These are phyloP conservation scores for Phaetusa simplex DNA, from an alignment of 2,113 vertebrate species.

Conservation along the genomic window DNA sequence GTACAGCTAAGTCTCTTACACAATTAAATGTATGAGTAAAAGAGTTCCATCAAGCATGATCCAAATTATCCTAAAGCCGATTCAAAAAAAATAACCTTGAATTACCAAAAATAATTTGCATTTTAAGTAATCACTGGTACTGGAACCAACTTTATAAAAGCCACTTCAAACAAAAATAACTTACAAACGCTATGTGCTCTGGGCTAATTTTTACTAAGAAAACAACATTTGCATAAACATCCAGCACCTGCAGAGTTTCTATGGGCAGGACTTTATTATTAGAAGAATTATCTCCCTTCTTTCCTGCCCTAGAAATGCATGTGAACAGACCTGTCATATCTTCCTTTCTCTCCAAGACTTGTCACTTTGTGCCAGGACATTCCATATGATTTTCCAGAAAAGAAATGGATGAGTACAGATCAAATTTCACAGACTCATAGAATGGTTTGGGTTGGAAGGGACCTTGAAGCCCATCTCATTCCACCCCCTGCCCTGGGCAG, in stretches of 20 bases:
- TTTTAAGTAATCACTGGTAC: constrained; percentile 23
- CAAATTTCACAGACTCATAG: not conserved
- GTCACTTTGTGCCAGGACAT: not conserved
- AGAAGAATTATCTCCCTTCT: not conserved
- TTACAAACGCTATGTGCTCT: not conserved
- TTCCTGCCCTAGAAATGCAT: not conserved
- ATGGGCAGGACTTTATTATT: not conserved
- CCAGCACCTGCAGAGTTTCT: not conserved
- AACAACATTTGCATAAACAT: constrained; percentile 40
- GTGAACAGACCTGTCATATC: not conserved
- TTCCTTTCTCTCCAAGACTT: not conserved
- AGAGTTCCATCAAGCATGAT: not conserved
- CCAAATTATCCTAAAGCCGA: not conserved
- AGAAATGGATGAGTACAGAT: not conserved
- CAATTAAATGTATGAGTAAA: not conserved
- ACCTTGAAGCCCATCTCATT: too few species aligned
- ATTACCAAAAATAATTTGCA: constrained; percentile 2
- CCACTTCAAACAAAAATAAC: constrained; percentile 55
- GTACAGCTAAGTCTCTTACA: not conserved
- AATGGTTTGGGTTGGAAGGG: too few species aligned
- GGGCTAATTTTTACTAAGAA: constrained; percentile 48
- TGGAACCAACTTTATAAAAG: constrained; percentile 45
- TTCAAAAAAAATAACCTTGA: not conserved
- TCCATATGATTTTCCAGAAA: not conserved
- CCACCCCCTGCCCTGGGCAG: too few species aligned